Evolutionary conservation across 2,113 vertebrate genomes (phyloP), one percentile per base, ranked within the genome.

Genomic region (Origma solitaria): DNA sequence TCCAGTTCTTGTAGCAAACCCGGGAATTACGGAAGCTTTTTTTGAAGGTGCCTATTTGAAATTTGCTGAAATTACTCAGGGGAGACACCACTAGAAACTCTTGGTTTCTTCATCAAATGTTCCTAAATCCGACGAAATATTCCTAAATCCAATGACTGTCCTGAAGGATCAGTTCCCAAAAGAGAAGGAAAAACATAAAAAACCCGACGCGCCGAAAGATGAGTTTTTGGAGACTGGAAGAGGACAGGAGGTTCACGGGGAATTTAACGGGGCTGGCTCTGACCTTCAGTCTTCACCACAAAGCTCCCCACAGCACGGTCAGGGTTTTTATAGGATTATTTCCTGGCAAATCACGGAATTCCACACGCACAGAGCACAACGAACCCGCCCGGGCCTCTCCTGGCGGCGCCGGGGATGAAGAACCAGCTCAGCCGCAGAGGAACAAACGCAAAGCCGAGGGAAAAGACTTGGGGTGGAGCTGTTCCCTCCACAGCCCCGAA

Each of bases 31-130:
- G 94, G 96, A 97, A 97, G 96, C 95, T 97, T 97, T 95, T 94
- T 95, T 94, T 97, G 97, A 97, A 97, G 97, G 97, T 97, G 97
- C 97, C 96, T 97, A 97, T 92, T 92, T 90, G 95, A 95, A 97
- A 96, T 94, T 96, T 96, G 96, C 90, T 96, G 97, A 97, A 97
- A 96, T 91, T 97, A 97, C 97, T 97, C 97, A 97, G 97, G 97
- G 97, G 97, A 97, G 97, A 97, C 97, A 97, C 93, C 95, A 95
- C 94, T 97, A 96, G 92, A 95, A 95, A 96, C 94, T 94, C 79
- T 79, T 56, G 72, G 70, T 95, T 96, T 96, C 93, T 95, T 95
- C 88, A 38, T 56, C 57, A 69, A 54, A 77, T 33, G 27, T 21
- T 61, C 82, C 79, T 75, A 83, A 87, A 66, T 38, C 33, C 81